These are phyloP conservation scores for Pediacus dermestoides DNA, from an alignment of 2,888 invertebrate genomes.

Conservation along the genomic window DNA sequence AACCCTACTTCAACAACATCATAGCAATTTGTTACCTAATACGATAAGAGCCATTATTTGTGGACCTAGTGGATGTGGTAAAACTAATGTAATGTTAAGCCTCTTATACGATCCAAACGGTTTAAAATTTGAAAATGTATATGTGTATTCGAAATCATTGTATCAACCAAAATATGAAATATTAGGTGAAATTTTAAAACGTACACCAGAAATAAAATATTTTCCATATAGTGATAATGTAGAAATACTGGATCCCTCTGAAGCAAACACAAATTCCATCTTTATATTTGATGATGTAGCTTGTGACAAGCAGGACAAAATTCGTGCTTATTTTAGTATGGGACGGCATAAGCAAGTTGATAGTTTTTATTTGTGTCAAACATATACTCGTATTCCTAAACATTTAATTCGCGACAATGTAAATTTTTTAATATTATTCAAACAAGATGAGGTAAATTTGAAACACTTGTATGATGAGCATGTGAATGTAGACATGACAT, in stretches of 20 bases:
- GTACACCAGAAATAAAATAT: slow-evolving; percentile 17
- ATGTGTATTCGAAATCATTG: slow-evolving; percentile 21
- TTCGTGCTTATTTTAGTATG: slow-evolving; percentile 19
- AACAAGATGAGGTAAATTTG: slow-evolving; percentile 13
- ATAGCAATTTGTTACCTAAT: slow-evolving; percentile 12
- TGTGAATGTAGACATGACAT: slow-evolving; percentile 11
- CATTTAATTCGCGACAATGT: slow-evolving; percentile 14
- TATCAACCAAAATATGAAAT: slow-evolving; percentile 24
- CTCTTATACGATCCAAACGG: slow-evolving; percentile 14
- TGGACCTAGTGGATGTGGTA: slow-evolving; percentile 10
- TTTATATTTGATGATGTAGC: slow-evolving; percentile 21
- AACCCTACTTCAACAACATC: slow-evolving; percentile 9
- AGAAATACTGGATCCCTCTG: slow-evolving; percentile 15
- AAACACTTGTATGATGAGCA: slow-evolving; percentile 8
- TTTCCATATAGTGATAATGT: slow-evolving; percentile 17
- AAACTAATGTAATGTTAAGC: slow-evolving; percentile 15
- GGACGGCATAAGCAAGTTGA: slow-evolving; percentile 18
- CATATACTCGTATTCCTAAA: slow-evolving; percentile 17
- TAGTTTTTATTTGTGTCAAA: slow-evolving; percentile 17
- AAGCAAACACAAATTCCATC: slow-evolving; percentile 16
- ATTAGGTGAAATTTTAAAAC: slow-evolving; percentile 15
- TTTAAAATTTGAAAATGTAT: slow-evolving; percentile 19
- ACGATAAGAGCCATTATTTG: slow-evolving; percentile 12
- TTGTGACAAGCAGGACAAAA: slow-evolving; percentile 17
- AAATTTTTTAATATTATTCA: slow-evolving; percentile 14